Percentiles rank a stretch among this genome's conserved stretches.
These are phyloP conservation scores for Caenorhabditis sulstoni DNA, from an alignment of 2,888 invertebrate species.

Conservation along the genomic window DNA sequence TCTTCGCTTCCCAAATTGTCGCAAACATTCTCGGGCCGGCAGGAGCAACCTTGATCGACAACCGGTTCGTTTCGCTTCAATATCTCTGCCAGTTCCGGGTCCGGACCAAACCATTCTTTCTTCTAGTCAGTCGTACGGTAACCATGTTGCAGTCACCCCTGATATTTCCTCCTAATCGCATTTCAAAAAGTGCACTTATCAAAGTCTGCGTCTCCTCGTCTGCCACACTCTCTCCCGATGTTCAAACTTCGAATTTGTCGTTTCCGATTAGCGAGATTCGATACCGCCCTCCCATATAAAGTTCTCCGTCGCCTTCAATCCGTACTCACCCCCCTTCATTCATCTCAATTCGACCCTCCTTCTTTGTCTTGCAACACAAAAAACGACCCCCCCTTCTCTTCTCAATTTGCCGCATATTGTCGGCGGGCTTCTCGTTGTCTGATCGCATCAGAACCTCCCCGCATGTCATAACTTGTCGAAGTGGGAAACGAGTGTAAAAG, in stretches of 20 bases:
- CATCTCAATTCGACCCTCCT: background rate
- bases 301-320: background rate
- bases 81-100: slow-evolving; percentile 43
- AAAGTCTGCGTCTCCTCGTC: slow-evolving; percentile 8
- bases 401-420: slow-evolving; percentile 21
- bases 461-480: slow-evolving; percentile 38
- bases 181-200: slow-evolving; percentile 6
- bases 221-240: slow-evolving; percentile 5
- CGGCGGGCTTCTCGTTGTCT: slow-evolving; percentile 23
- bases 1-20: slow-evolving; percentile 31
- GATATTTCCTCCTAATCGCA: background rate
- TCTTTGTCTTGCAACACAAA: background rate
- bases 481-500: slow-evolving; percentile 36
- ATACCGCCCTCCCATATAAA: background rate
- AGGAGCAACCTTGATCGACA: slow-evolving; percentile 53
- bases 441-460: slow-evolving; percentile 29
- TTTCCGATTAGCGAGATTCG: slow-evolving; percentile 31
- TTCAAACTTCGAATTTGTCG: slow-evolving; percentile 42
- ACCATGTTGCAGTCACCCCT: background rate
- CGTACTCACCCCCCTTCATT: slow-evolving; percentile 1
- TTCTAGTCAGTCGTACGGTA: slow-evolving; percentile 1
- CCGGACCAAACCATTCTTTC: slow-evolving; percentile 26
- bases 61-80: slow-evolving; percentile 34
- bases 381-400: slow-evolving; percentile 19
- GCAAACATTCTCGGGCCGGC: slow-evolving; percentile 40